These are phyloP conservation scores for Masticophis lateralis DNA, from an alignment of 2,797 vertebrate genomes.

Conservation along the genomic window DNA sequence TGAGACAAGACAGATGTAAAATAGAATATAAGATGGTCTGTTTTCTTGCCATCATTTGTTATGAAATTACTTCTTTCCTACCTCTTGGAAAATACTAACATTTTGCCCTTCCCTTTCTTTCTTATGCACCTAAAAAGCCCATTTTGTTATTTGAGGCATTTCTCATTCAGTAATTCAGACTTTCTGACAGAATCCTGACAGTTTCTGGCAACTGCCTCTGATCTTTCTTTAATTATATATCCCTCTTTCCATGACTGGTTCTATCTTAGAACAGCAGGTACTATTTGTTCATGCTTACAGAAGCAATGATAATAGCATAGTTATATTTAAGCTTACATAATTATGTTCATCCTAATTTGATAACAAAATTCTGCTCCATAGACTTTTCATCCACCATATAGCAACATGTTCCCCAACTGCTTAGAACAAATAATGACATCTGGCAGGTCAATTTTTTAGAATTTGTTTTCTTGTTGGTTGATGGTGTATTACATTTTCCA, in stretches of 20 bases:
- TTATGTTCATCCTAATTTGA: background rate
- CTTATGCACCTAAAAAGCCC: background rate
- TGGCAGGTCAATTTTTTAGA: slow-evolving; percentile 6
- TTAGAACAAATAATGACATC: slow-evolving; percentile 7
- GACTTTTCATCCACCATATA: background rate
- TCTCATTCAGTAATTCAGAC: background rate
- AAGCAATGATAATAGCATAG: background rate
- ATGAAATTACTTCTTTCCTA: background rate
- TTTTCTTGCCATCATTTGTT: background rate
- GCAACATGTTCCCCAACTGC: background rate
- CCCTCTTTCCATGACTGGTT: background rate
- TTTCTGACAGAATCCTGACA: background rate
- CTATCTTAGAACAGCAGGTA: background rate
- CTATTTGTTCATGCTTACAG: background rate
- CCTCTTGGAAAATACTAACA: background rate
- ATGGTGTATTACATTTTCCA: background rate
- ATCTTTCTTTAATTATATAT: background rate
- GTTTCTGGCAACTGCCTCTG: background rate
- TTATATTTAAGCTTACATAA: background rate
- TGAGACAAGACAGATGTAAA: background rate
- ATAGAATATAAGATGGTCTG: background rate
- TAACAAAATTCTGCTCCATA: background rate
- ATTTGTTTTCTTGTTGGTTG: background rate
- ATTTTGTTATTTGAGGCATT: background rate
- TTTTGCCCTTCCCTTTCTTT: background rate